Evolutionary conservation across 2,888 invertebrate genomes (phyloP).

Genomic region (Syritta pipiens): DNA sequence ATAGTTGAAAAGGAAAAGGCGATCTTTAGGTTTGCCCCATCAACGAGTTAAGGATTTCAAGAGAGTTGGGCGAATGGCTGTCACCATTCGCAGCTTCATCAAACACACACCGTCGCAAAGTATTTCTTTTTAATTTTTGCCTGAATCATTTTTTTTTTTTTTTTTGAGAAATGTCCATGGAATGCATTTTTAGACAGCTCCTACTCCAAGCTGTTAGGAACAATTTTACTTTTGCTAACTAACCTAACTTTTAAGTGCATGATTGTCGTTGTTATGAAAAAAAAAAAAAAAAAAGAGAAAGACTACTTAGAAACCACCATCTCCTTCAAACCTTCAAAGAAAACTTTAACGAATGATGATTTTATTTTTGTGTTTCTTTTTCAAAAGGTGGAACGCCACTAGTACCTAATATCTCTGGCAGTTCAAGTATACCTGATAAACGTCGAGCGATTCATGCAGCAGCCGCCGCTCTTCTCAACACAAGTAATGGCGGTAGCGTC

Average conservation of each 20-base stretch:
- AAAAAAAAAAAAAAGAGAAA: background rate
- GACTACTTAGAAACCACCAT: constrained; percentile 24
- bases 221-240: constrained; percentile 7
- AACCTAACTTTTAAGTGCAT: constrained; percentile 34
- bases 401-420: constrained; percentile 75
- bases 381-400: constrained; percentile 81
- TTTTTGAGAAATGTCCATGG: constrained; percentile 3
- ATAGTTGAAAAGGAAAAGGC: too few species aligned
- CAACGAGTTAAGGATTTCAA: too few species aligned
- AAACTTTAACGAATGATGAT: too few species aligned
- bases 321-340: too few species aligned
- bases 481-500: constrained; percentile 63
- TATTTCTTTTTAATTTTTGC: too few species aligned
- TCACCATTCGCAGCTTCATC: background rate
- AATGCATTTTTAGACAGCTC: constrained; percentile 38
- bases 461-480: constrained; percentile 70
- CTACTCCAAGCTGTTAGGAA: constrained; percentile 3
- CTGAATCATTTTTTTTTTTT: constrained; percentile 15
- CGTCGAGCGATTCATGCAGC: constrained; percentile 72
- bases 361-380: constrained; percentile 60
- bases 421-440: constrained; percentile 60
- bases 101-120: too few species aligned
- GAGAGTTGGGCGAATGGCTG: too few species aligned
- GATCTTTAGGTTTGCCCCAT: too few species aligned
- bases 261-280: constrained; percentile 54